Percentiles rank a stretch among this genome's conserved stretches.
Evolutionary conservation across 2,113 vertebrate species (phyloP).

Genomic region (Psittacara wagleri): DNA sequence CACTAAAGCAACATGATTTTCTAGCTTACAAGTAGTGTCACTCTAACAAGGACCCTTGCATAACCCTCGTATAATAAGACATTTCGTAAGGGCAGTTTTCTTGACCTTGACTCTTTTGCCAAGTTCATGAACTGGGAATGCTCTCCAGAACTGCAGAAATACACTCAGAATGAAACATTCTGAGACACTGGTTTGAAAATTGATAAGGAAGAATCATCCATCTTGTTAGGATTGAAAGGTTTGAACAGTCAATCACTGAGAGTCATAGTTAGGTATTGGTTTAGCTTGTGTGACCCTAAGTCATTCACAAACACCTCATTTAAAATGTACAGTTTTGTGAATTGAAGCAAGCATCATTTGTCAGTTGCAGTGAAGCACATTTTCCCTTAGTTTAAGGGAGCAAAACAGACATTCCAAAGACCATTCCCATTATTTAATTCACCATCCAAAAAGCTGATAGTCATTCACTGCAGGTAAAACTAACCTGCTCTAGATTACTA

Average conservation of each 20-base stretch:
- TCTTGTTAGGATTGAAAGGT: neutral
- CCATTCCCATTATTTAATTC: neutral
- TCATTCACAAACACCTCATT: neutral
- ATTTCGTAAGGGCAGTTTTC: neutral
- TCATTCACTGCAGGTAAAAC: neutral
- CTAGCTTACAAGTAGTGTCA: neutral
- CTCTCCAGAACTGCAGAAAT: neutral
- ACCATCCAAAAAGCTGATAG: neutral
- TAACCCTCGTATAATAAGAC: neutral
- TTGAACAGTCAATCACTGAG: fast-evolving
- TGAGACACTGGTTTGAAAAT: neutral
- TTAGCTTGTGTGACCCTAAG: neutral
- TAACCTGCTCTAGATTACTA: neutral
- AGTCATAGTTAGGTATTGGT: neutral
- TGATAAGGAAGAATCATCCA: neutral
- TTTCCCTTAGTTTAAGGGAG: neutral
- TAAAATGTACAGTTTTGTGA: neutral
- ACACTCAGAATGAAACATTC: neutral
- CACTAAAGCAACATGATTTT: neutral
- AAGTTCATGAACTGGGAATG: neutral
- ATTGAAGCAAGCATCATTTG: neutral
- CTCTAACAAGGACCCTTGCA: neutral
- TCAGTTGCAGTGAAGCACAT: neutral
- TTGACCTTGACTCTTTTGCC: neutral
- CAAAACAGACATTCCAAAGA: neutral